Evolutionary conservation across 2,888 invertebrate species (phyloP), one percentile per base, ranked within the genome.

Genomic region (Tinea trinotella): DNA sequence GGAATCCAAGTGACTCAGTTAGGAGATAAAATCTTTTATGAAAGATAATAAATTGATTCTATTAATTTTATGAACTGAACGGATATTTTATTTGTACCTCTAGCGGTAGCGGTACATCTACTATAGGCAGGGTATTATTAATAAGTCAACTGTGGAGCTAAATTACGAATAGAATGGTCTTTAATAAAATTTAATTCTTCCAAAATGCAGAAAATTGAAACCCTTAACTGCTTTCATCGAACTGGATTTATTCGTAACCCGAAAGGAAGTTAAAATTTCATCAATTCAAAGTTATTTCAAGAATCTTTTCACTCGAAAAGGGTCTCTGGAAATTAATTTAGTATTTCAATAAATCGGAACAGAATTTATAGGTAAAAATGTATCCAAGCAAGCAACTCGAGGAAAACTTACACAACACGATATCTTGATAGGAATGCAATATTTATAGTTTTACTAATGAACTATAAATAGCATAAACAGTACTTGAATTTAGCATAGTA

Each of bases 1-100:
- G 61, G 64, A 67, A 46, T 46, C 10, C 15, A 9, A 46, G 53
- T 22, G 53, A 53, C 53, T 53, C 22, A 22, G 12, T 10, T 6
- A 10, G 18, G 17, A 10, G 19, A 20, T 17, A 24, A 24, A 4
- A 46, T 46, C 18, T 17, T 17, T 40, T 19, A 46, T 46, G 19
- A 7, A 46, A n/a, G 19, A 19, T 46, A 46, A 46, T 19, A 46
- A 46, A 46, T 46, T 17, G 4, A 46, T 46, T 46, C 46, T 19
- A 17, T 46, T 46, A 4, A 46, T 46, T 46, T 18, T 15, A 19
- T 19, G 46, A 7, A 15, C 6, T 15, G 5, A 1, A 6, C 7
- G 40, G 40, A 3, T 30, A n/a, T n/a, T n/a, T n/a, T n/a, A n/a
- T n/a, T n/a, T n/a, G n/a, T n/a, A n/a, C n/a, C n/a, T n/a, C n/a